These are phyloP conservation scores for Hyphantria cunea DNA, from an alignment of 1,140 invertebrate genomes.

Conservation along the genomic window DNA sequence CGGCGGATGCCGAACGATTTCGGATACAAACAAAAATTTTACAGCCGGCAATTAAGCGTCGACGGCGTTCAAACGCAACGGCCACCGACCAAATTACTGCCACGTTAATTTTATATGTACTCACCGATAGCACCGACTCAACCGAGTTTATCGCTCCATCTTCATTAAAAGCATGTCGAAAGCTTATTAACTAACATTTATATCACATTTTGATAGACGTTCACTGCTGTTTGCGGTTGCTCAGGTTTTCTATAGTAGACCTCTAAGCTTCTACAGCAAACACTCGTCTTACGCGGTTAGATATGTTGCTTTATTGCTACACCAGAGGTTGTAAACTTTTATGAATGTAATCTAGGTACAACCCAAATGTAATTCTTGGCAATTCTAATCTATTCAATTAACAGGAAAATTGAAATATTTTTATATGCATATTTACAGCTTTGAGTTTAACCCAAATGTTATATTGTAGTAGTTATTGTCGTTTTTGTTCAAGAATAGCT, in stretches of 20 bases:
- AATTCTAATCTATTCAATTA: too few relatives aligned
- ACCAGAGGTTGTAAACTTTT: slow-evolving; percentile 16
- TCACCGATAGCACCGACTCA: slow-evolving; percentile 22
- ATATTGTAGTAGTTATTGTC: too few relatives aligned
- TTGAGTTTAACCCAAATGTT: too few relatives aligned
- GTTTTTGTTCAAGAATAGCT: too few relatives aligned
- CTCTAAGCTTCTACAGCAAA: slow-evolving; percentile 28
- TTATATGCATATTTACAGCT: too few relatives aligned
- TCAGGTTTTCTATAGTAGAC: slow-evolving; percentile 33
- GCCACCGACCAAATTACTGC: slow-evolving; percentile 34
- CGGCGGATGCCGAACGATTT: slow-evolving; percentile 44
- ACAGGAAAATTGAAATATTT: too few relatives aligned
- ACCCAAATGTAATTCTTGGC: too few relatives aligned
- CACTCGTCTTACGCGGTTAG: slow-evolving; percentile 20
- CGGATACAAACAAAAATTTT: slow-evolving; percentile 56
- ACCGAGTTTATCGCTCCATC: slow-evolving; percentile 33
- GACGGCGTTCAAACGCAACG: slow-evolving; percentile 26
- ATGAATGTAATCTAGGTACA: slow-evolving; percentile 29
- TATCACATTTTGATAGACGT: slow-evolving; percentile 38
- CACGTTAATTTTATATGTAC: slow-evolving; percentile 36
- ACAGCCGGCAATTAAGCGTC: slow-evolving; percentile 48
- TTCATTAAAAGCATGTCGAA: slow-evolving; percentile 41
- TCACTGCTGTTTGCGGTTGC: slow-evolving; percentile 30
- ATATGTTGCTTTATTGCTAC: slow-evolving; percentile 19
- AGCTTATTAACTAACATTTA: slow-evolving; percentile 40